Conservation (phyloP, 2,113 vertebrate genomes). For the Balaeniceps rex region DNA sequence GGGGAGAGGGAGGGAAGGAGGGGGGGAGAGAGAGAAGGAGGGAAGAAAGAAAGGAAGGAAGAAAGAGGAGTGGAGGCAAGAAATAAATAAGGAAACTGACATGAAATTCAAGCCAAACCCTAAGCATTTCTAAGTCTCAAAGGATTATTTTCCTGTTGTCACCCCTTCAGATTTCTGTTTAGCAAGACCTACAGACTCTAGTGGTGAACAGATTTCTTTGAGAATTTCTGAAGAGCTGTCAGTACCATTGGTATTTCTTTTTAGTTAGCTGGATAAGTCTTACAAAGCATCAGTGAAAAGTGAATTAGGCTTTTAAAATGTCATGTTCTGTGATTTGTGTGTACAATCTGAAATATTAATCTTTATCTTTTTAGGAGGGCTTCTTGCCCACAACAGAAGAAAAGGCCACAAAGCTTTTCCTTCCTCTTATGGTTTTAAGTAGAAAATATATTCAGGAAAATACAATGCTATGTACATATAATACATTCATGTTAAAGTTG, state of each 20-base stretch:
- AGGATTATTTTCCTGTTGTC: background rate
- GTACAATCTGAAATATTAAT: background rate
- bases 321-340: background rate
- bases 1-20: background rate
- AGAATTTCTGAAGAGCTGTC: background rate
- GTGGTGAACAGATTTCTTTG: background rate
- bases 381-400: background rate
- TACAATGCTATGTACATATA: background rate
- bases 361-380: background rate
- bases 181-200: background rate
- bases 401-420: background rate
- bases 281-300: background rate
- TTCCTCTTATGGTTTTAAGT: background rate
- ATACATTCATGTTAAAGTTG: background rate
- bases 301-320: background rate
- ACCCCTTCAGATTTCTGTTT: background rate
- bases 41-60: too few relatives aligned
- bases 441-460: background rate
- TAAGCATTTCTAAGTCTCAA: background rate
- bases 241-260: background rate
- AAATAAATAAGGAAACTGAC: background rate
- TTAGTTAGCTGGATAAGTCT: background rate
- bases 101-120: background rate
- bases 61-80: background rate
- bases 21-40: background rate